Evolutionary conservation across 2,797 vertebrate species (phyloP), one percentile per base, ranked within the genome.

Genomic region (Aeoliscus strigatus): DNA sequence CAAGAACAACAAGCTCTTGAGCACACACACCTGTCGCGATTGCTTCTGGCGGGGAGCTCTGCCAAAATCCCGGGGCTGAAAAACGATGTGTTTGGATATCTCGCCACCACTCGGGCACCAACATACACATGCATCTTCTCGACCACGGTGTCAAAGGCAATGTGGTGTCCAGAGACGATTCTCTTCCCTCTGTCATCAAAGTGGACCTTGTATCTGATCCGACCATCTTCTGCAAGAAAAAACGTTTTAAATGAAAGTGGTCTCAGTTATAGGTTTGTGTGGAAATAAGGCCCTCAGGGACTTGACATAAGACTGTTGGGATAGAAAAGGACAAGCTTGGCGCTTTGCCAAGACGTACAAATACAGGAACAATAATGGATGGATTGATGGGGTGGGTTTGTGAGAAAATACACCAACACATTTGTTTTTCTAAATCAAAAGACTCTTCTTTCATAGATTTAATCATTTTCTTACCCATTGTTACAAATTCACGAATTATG

Each of bases 81-180:
- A 76, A 67, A 8, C 81, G 47, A 46, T 88, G 84, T 81, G 6
- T 80, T 77, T 59, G 85, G 82, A 75, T 78, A 83, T 13, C 79
- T 85, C 10, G 90, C 84, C 34, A 94, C 91, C 9, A 98, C 92
- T 6, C 94, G 87, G 58, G 83, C 86, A 3, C 94, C 93, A 0
- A 97, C 82, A 15, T 71, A 80, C 23, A 96, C 74, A 9, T 86
- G 77, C 2, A 89, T 83, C 0, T 83, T 47, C 0, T 45, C 27
- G 0, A 90, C 86, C 40, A 82, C 79, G 16, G 41, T 59, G 27
- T 86, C 75, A 1, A 90, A 90, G 2, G 93, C 93, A 2, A 98
- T 85, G 56, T 93, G 94, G 76, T 95, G 91, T 33, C 88, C 90
- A 0, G 93, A 93, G 15, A 98, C 79, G 4, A 94, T 71, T 39